Conservation (phyloP, 2,113 vertebrate genomes). For the Mastomys natalensis region DNA sequence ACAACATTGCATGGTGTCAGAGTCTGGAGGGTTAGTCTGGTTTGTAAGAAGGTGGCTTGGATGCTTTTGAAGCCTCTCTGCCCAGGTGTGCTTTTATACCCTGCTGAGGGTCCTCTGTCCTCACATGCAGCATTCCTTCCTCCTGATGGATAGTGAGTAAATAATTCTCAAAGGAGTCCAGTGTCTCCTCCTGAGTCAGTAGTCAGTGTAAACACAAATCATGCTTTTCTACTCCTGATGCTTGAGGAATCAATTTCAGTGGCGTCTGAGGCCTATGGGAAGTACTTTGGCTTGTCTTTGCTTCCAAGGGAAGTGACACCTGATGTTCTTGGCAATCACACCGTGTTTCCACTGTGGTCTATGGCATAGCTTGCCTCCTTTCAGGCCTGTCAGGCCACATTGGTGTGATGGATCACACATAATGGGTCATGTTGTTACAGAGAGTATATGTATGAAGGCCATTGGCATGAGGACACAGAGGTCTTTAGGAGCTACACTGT, state of each 20-base stretch:
- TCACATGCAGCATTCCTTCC: neutral
- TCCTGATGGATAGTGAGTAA: neutral
- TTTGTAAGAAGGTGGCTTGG: too few relatives aligned
- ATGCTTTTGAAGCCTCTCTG: too few relatives aligned
- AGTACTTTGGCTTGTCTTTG: accelerated
- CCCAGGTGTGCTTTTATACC: too few relatives aligned
- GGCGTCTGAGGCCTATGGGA: accelerated
- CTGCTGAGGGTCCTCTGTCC: neutral
- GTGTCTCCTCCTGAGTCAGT: neutral
- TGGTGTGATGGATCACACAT: neutral
- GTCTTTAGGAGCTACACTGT: too few relatives aligned
- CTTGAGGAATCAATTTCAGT: neutral
- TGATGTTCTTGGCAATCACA: accelerated
- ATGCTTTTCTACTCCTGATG: neutral
- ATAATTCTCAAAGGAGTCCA: neutral
- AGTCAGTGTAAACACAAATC: neutral
- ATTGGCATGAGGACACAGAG: too few relatives aligned
- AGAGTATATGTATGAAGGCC: neutral
- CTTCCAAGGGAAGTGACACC: neutral
- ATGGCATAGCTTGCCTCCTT: neutral
- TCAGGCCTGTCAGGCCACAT: accelerated
- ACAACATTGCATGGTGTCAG: neutral
- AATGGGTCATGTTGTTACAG: neutral
- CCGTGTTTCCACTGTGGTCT: neutral
- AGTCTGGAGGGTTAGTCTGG: neutral